Conservation (phyloP, 2,113 vertebrate genomes). For the Oostethus manadensis region DNA sequence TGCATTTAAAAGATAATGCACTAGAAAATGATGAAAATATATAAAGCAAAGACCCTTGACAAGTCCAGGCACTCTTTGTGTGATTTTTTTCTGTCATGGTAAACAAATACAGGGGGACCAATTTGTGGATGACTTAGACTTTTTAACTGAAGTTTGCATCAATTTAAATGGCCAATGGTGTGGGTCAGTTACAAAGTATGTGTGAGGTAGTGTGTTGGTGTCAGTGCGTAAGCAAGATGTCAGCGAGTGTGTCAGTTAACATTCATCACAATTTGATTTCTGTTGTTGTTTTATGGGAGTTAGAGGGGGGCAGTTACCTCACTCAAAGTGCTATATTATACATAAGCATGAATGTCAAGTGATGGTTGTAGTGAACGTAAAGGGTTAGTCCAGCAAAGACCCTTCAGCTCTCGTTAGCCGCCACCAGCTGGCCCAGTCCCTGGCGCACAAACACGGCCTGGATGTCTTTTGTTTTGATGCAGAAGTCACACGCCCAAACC, state of each 20-base stretch:
- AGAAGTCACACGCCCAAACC: slow-evolving; percentile 96
- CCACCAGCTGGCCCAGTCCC: slow-evolving; percentile 91
- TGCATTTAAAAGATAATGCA: slow-evolving; percentile 14
- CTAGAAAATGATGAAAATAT: slow-evolving; percentile 1
- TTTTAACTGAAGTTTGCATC: slow-evolving; percentile 11
- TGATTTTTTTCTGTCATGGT: not conserved
- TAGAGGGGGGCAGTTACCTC: slow-evolving; percentile 20
- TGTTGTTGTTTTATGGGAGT: slow-evolving; percentile 4
- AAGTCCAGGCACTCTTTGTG: slow-evolving; percentile 23
- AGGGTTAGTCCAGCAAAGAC: slow-evolving; percentile 32
- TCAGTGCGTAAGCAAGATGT: slow-evolving; percentile 67
- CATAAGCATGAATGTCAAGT: slow-evolving; percentile 50
- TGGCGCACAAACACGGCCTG: slow-evolving; percentile 93
- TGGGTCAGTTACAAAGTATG: slow-evolving; percentile 44
- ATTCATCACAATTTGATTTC: slow-evolving; percentile 58
- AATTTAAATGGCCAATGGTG: slow-evolving; percentile 11
- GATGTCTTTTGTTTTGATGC: slow-evolving; percentile 99
- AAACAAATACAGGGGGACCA: not conserved
- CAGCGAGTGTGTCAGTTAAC: slow-evolving; percentile 49
- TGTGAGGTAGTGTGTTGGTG: slow-evolving; percentile 78
- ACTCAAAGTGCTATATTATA: slow-evolving; percentile 65
- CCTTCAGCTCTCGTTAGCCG: slow-evolving; percentile 86
- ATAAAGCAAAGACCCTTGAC: slow-evolving; percentile 18
- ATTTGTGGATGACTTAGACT: not conserved
- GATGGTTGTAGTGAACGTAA: slow-evolving; percentile 56